Conservation (phyloP, 2,888 invertebrate species). For the Eugnorisma glareosa region DNA sequence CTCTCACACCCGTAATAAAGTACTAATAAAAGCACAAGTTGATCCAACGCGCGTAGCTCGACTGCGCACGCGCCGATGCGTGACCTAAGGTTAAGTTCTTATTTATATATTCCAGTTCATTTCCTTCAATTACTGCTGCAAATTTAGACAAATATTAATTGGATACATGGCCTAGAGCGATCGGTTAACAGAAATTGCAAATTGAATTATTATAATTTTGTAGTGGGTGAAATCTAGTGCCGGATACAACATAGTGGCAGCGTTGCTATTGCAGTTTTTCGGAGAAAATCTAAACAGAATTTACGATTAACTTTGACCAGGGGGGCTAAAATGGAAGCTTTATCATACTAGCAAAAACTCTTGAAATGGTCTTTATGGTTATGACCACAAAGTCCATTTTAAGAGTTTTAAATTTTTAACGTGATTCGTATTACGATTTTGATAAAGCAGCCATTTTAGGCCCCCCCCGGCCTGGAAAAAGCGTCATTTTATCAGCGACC, state of each 20-base stretch:
- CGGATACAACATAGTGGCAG: background rate
- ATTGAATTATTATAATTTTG: constrained; percentile 15
- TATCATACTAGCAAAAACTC: no score
- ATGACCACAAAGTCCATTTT: no score
- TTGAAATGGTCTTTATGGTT: no score
- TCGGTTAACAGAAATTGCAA: constrained; percentile 27
- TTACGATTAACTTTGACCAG: no score
- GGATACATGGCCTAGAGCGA: constrained; percentile 28
- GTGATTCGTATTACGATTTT: no score
- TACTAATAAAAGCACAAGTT: constrained; percentile 1
- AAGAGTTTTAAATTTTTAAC: no score
- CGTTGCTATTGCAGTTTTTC: background rate
- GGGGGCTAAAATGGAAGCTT: no score
- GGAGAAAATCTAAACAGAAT: background rate
- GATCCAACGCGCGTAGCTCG: constrained; percentile 11
- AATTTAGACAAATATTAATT: constrained; percentile 49
- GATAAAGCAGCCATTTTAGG: no score
- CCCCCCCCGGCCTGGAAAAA: no score
- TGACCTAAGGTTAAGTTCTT: constrained; percentile 42
- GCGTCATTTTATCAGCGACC: no score
- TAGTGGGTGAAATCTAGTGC: constrained; percentile 14
- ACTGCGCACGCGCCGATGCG: constrained; percentile 23
- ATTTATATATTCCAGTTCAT: constrained; percentile 43
- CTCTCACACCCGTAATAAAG: constrained; percentile 20
- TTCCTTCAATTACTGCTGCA: constrained; percentile 31